Conservation (phyloP, 2,797 vertebrate genomes). For the Arctocebus calabarensis region DNA sequence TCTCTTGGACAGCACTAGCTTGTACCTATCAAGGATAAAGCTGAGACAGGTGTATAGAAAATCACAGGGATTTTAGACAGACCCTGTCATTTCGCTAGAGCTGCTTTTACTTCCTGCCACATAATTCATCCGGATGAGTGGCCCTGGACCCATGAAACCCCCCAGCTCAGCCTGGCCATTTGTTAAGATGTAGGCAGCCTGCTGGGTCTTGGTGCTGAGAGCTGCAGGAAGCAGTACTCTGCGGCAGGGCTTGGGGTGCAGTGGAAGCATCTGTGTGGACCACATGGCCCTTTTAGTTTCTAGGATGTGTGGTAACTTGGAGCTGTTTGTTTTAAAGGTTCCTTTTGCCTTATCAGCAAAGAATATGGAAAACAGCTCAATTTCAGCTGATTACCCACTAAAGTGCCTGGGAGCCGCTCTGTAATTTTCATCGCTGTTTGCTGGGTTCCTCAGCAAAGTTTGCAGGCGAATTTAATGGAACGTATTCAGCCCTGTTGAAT, state of each 20-base stretch:
- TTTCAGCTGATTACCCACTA: constrained; percentile 89
- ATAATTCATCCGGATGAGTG: background rate
- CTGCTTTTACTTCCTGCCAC: constrained; percentile 14
- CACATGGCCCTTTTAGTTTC: constrained; percentile 78
- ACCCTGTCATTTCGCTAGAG: background rate
- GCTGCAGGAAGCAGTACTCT: background rate
- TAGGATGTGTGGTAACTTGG: constrained; percentile 80
- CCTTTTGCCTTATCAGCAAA: constrained; percentile 89
- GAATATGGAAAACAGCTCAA: constrained; percentile 89
- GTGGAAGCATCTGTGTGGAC: constrained; percentile 50
- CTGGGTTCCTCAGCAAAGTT: constrained; percentile 88
- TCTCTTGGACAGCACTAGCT: background rate
- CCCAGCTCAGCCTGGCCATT: background rate
- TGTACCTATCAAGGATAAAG: background rate
- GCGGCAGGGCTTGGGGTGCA: background rate
- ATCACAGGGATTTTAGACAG: background rate
- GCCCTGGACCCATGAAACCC: background rate
- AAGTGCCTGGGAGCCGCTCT: constrained; percentile 84
- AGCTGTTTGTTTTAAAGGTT: constrained; percentile 86
- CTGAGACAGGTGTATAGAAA: background rate
- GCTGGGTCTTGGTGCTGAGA: background rate
- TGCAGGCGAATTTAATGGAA: constrained; percentile 87
- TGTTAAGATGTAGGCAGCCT: background rate
- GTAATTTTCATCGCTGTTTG: constrained; percentile 87
- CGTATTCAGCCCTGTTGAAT: constrained; percentile 87